Conservation (phyloP, 2,888 invertebrate species). For the Drosophila austrosaltans region DNA sequence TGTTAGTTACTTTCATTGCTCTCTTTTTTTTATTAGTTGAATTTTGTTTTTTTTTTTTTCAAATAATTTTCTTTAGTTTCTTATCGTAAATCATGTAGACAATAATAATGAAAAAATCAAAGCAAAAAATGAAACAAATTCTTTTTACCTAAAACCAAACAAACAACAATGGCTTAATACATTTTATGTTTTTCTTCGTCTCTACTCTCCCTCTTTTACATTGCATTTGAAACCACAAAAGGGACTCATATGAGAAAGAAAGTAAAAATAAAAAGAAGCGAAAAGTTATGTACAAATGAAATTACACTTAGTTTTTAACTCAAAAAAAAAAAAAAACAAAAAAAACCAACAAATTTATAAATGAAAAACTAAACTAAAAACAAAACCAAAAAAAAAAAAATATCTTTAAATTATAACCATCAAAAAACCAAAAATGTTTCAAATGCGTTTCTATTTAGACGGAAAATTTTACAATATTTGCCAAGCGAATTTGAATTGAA, state of each 20-base stretch:
- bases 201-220: slow-evolving; percentile 82
- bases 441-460: slow-evolving; percentile 53
- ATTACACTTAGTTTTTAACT: slow-evolving; percentile 60
- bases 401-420: slow-evolving; percentile 16
- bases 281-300: slow-evolving; percentile 78
- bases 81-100: slow-evolving; percentile 36
- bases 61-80: slow-evolving; percentile 24
- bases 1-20: slow-evolving; percentile 48
- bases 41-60: slow-evolving; percentile 29
- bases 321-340: slow-evolving; percentile 22
- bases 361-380: slow-evolving; percentile 20
- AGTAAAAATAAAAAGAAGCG: slow-evolving; percentile 78
- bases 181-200: slow-evolving; percentile 80
- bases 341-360: slow-evolving; percentile 23
- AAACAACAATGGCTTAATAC: slow-evolving; percentile 79
- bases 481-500: slow-evolving; percentile 15
- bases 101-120: slow-evolving; percentile 52
- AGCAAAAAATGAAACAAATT: slow-evolving; percentile 51
- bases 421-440: slow-evolving; percentile 54
- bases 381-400: slow-evolving; percentile 17
- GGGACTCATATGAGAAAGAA: slow-evolving; percentile 82
- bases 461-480: slow-evolving; percentile 43
- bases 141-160: slow-evolving; percentile 65
- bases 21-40: slow-evolving; percentile 31
- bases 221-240: slow-evolving; percentile 79